Conservation (phyloP, 2,113 vertebrate genomes). For the Micromys minutus region DNA sequence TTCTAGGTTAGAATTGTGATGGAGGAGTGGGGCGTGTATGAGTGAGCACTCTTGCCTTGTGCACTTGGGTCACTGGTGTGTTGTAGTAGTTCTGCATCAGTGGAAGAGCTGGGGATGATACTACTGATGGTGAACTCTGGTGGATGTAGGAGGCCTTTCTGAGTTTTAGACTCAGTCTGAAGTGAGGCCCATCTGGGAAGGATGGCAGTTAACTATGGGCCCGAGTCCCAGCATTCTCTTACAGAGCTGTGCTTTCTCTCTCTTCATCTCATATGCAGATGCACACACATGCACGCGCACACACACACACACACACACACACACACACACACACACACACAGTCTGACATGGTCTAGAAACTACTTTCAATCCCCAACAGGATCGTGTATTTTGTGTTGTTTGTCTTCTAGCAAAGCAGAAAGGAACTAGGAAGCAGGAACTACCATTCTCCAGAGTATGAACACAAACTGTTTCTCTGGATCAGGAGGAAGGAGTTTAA, state of each 20-base stretch:
- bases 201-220: not conserved
- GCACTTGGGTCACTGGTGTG: not conserved
- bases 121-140: not conserved
- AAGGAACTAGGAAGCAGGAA: constrained; percentile 18
- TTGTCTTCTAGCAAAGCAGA: constrained; percentile 36
- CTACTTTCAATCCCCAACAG: not conserved
- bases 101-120: not conserved
- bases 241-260: not conserved
- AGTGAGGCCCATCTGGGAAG: not conserved
- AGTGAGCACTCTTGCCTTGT: not conserved
- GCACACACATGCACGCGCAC: too few relatives aligned
- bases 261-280: not conserved
- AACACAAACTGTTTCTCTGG: not conserved
- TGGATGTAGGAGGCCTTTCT: not conserved
- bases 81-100: not conserved
- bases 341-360: constrained; percentile 7
- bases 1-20: not conserved
- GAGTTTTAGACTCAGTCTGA: not conserved
- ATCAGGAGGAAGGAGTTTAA: not conserved
- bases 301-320: too few relatives aligned
- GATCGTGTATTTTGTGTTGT: not conserved
- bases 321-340: too few relatives aligned
- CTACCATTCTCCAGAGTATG: not conserved
- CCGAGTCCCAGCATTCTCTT: not conserved
- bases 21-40: not conserved